Conservation (phyloP, 2,888 invertebrate species). For the Temnothorax unifasciatus region DNA sequence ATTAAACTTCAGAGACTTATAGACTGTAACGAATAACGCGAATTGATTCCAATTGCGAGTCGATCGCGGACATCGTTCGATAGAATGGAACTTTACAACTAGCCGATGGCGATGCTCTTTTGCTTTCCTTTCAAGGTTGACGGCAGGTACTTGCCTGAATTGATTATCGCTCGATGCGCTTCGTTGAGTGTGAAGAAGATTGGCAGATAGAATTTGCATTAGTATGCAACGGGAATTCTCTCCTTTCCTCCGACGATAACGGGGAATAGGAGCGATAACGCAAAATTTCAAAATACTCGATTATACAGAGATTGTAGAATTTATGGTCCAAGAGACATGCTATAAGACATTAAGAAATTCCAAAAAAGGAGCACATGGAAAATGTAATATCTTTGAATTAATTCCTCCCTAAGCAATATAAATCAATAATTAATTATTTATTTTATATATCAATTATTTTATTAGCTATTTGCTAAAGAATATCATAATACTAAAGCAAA, state of each 20-base stretch:
- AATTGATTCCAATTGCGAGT: conserved; percentile 30
- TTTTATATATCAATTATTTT: conserved; percentile 8
- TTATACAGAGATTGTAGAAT: neutral
- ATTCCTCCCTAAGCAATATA: neutral
- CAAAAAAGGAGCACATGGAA: neutral
- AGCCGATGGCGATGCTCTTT: conserved; percentile 37
- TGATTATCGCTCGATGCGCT: conserved; percentile 51
- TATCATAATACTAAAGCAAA: neutral
- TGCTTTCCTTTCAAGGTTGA: conserved; percentile 51
- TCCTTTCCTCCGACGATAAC: conserved; percentile 11
- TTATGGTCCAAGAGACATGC: neutral
- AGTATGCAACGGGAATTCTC: conserved; percentile 50
- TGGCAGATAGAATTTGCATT: conserved; percentile 53
- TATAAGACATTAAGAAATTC: neutral
- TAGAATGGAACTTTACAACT: conserved; percentile 31
- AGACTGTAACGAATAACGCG: conserved; percentile 7
- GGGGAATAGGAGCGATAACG: conserved; percentile 12
- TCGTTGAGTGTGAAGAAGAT: conserved; percentile 54
- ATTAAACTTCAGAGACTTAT: neutral
- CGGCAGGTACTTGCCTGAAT: conserved; percentile 44
- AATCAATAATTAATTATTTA: conserved; percentile 1
- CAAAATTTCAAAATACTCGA: conserved; percentile 11
- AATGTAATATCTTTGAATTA: neutral
- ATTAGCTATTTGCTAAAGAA: neutral
- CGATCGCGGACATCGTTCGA: conserved; percentile 10